phyloP scores from a whole-genome alignment of 2,113 vertebrate species.

The Pterocles gutturalis region DNA sequence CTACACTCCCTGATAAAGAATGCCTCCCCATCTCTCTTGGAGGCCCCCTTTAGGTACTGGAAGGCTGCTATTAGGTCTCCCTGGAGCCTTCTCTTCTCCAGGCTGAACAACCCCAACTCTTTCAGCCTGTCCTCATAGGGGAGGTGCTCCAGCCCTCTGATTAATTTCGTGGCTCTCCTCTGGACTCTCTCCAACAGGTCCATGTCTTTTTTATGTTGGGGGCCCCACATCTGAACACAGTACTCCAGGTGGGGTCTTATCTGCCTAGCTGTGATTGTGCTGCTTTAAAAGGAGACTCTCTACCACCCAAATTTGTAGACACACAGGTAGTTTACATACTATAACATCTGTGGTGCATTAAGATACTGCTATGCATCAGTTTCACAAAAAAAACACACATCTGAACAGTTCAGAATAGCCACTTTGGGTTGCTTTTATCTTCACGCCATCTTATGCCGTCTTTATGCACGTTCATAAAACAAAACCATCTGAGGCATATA shows the following conservation, averaged over 20 bases:
- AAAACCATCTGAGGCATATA: background rate
- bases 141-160: too few relatives aligned
- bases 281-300: background rate
- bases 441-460: background rate
- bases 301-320: background rate
- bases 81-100: too few relatives aligned
- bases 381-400: background rate
- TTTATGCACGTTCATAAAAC: background rate
- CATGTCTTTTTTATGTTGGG: too few relatives aligned
- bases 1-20: too few relatives aligned
- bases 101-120: too few relatives aligned
- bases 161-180: too few relatives aligned
- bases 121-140: too few relatives aligned
- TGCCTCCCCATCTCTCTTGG: too few relatives aligned
- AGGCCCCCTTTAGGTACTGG: too few relatives aligned
- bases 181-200: too few relatives aligned
- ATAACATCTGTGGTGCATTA: background rate
- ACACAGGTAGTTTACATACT: background rate
- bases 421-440: background rate
- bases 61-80: too few relatives aligned
- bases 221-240: too few relatives aligned
- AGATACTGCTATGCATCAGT: background rate
- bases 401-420: background rate
- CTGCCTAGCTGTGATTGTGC: background rate
- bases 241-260: background rate